Evolutionary conservation across 2,797 vertebrate species (phyloP).

Genomic region (Otolemur crassicaudatus): DNA sequence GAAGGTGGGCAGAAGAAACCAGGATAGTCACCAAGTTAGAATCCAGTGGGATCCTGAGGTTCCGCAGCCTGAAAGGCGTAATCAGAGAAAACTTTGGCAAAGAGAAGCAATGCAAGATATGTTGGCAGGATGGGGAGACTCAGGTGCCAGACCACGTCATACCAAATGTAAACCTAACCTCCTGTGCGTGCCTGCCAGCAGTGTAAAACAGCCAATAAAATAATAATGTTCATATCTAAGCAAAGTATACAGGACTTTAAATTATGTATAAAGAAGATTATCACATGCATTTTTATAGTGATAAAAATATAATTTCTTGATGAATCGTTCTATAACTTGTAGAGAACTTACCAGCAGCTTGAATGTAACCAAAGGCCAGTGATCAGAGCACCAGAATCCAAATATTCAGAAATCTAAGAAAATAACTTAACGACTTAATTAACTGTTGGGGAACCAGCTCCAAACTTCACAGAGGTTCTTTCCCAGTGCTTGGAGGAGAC

Average conservation of each 20-base stretch:
- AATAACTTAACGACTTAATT: neutral
- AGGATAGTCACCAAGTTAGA: neutral
- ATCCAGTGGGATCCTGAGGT: neutral
- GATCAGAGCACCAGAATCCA: neutral
- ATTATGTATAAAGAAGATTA: neutral
- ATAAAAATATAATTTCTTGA: neutral
- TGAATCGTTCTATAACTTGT: neutral
- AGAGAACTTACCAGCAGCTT: neutral
- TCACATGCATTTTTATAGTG: neutral
- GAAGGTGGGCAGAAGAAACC: neutral
- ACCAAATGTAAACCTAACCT: neutral
- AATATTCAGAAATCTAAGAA: neutral
- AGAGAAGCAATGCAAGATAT: accelerated
- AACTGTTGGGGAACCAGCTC: neutral
- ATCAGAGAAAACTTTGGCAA: neutral
- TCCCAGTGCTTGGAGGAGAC: too few relatives aligned
- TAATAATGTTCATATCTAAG: neutral
- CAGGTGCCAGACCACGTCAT: neutral
- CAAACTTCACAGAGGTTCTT: too few relatives aligned
- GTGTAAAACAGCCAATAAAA: neutral
- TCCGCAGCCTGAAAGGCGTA: neutral
- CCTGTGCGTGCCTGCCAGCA: neutral
- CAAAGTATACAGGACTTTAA: neutral
- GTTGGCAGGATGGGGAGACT: neutral
- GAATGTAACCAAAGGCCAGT: neutral